Evolutionary conservation across 2,888 invertebrate species (phyloP).

Genomic region (Acleris cristana): DNA sequence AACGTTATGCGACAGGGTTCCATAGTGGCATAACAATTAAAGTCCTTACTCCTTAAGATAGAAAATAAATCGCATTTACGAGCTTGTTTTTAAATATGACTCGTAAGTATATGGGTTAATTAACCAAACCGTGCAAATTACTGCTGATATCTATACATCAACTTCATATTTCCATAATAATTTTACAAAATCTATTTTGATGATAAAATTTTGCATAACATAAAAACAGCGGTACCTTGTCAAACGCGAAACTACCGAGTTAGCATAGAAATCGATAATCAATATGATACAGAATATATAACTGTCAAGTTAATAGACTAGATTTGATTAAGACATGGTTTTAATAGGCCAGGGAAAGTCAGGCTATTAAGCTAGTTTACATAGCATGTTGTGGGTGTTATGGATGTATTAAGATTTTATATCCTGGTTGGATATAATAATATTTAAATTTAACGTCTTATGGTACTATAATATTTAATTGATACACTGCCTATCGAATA

Average conservation of each 20-base stretch:
- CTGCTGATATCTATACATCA: neutral
- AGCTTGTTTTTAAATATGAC: no score
- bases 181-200: neutral
- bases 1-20: no score
- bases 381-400: neutral
- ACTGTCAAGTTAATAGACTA: slow-evolving; percentile 21
- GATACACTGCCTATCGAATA: no score
- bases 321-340: slow-evolving; percentile 23
- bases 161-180: neutral
- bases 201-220: slow-evolving; percentile 3
- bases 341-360: slow-evolving; percentile 6
- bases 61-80: no score
- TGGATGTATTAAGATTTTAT: neutral
- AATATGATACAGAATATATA: slow-evolving; percentile 15
- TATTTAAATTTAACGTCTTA: no score
- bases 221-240: slow-evolving; percentile 21
- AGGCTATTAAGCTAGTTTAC: slow-evolving; percentile 4
- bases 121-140: neutral
- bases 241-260: slow-evolving; percentile 16
- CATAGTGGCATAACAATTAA: no score
- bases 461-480: no score
- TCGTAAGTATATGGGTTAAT: no score
- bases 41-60: no score
- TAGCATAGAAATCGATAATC: slow-evolving; percentile 29
- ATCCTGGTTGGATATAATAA: no score